Base-by-base conservation (phyloP, 2,888 invertebrate genomes). In the Drosophila niveifrons region DNA sequence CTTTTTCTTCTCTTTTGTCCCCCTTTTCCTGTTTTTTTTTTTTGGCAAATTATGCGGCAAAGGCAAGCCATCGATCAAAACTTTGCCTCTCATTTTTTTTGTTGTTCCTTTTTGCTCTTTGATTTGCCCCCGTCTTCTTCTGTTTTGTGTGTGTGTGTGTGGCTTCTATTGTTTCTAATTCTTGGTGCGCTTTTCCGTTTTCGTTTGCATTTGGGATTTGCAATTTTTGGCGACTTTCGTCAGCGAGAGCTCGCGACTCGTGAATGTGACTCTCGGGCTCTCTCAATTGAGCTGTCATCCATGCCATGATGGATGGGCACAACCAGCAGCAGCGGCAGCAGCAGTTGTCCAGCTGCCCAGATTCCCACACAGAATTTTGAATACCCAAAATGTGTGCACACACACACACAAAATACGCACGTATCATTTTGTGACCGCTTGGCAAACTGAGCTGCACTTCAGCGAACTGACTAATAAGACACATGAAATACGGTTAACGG, bases 171-270 rank as follows among this genome's bases (percentile, higher is more conserved):
- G 65, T 55, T 63, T 28, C 17, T 41, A 28, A 44, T 29, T 47
- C 39, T 41, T 68, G 17, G 51, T 66, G 73, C 80, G 84, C 83
- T 87, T 72, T 80, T 80, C 72, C 66, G 63, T 56, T 78, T 63
- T 66, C 56, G 59, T 73, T 81, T 81, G 84, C 84, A 74, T 86
- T 83, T 83, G 63, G 81, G 68, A 82, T 72, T 78, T 70, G 67
- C 77, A 72, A 71, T 84, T 75, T 70, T 70, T 23, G 58, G 66
- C 73, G 63, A 72, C 61, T 75, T 74, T 66, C 47, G 44, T 31
- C 31, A n/a, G n/a, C n/a, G n/a, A n/a, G n/a, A n/a, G n/a, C n/a
- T n/a, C 61, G 63, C 61, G 64, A 46, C 73, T 58, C 52, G 61
- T 67, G 80, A 59, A 73, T 18, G 23, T 4, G 23, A 23, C 23